Base-by-base conservation (phyloP, 2,797 vertebrate species). In the Characodon lateralis region DNA sequence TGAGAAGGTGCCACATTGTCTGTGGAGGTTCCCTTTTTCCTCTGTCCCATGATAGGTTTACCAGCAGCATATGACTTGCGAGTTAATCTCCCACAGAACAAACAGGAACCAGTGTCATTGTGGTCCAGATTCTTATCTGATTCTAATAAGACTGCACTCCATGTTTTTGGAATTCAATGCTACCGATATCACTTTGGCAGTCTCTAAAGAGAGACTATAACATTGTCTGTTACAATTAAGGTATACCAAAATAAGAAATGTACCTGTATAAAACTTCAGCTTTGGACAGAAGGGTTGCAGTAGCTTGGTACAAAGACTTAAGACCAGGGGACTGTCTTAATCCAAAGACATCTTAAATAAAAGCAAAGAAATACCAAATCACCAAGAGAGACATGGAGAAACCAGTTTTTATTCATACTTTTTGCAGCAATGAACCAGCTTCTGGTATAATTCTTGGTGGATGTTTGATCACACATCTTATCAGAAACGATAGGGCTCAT, bases 81-180 rank as follows among this genome's bases (percentile, higher is more conserved):
- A 90, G 85, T 75, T 80, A 73, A 84, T 82, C 82, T 88, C 74
- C 91, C 90, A 88, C 41, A 87, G 85, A 70, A 91, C 86, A 90
- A 91, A 92, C 91, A 94, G 93, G 93, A 95, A 94, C 90, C 80
- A 53, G 85, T 1, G 85, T 89, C 81, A 92, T 90, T 90, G 87
- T 87, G 78, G 80, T 80, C 73, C 75, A 22, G 89, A 92, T 92
- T 87, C 76, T 92, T 90, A 93, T 94, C 91, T 87, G 70, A 75
- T 55, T 80, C 71, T 90, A 77, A 74, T 71, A 81, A 78, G 82
- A 79, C 78, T 73, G 46, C 81, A 81, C 77, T 82, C 85, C 81
- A 39, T 66, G 69, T 80, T 75, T 72, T 46, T n/a, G n/a, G 65
- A 76, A 56, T 50, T 41, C 55, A 53, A 63, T 18, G 28, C 50